phyloP scores from a whole-genome alignment of 2,888 invertebrate genomes.

The Hemaris fuciformis region DNA sequence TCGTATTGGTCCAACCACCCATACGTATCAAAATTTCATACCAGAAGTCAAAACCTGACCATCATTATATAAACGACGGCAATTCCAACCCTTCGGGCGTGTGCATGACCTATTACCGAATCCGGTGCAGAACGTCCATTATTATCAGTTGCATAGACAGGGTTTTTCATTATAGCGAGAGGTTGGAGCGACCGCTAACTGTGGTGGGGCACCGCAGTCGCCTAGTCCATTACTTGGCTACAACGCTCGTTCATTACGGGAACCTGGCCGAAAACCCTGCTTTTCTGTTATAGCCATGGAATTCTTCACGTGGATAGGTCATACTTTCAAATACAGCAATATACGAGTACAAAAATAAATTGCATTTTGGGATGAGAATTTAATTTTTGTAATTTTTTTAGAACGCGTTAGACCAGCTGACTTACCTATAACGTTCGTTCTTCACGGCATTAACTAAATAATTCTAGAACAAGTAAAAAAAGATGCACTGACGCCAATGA shows the following conservation, averaged over 20 bases:
- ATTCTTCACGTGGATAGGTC: constrained; percentile 17
- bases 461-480: too few relatives aligned
- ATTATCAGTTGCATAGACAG: constrained; percentile 5
- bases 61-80: not conserved
- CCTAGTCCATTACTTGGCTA: constrained; percentile 42
- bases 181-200: constrained; percentile 35
- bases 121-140: not conserved
- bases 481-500: too few relatives aligned
- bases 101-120: not conserved
- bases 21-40: not conserved
- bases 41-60: not conserved
- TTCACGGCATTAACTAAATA: too few relatives aligned
- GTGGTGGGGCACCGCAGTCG: constrained; percentile 36
- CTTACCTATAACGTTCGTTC: too few relatives aligned
- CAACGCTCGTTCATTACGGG: constrained; percentile 48
- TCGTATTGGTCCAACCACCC: too few relatives aligned
- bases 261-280: constrained; percentile 36
- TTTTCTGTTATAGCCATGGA: constrained; percentile 24
- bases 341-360: too few relatives aligned
- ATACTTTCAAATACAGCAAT: too few relatives aligned
- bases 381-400: too few relatives aligned
- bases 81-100: not conserved
- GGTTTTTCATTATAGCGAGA: constrained; percentile 7
- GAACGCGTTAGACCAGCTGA: too few relatives aligned
- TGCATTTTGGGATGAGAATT: too few relatives aligned